Base-by-base conservation (phyloP, 2,113 vertebrate genomes). In the Planiliza haematocheilus region DNA sequence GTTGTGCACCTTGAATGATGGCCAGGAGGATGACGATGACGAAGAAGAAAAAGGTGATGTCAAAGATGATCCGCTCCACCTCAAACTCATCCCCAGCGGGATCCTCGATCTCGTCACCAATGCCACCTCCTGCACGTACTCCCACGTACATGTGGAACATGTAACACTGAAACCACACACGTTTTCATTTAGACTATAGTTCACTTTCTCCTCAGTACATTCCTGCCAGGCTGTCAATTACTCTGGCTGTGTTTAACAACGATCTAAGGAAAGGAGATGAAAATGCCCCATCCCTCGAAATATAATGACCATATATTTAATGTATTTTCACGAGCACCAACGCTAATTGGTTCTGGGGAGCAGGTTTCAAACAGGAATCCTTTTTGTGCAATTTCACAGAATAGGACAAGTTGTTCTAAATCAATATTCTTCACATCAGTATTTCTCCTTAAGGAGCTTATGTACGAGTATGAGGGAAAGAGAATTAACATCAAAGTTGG, bases 121-220 rank as follows among this genome's bases (percentile, higher is more conserved):
- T 99, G 30, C 97, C 97, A 1, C 97, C 97, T 4, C 97, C 97
- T 0, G 96, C 97, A 18, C 97, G 95, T 1, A 99, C 97, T 5
- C 97, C 97, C 57, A 97, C 97, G 0, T 99, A 98, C 97, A 99
- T 99, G 89, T 99, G 97, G 89, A 99, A 99, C 96, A 99, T 97
- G 60, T 99, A 99, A 88, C 97, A 99, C 97, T 99, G 38, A 83
- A 53, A 81, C n/a, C 70, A 48, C 43, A 57, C 1, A 59, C 12
- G 72, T 9, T 51, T 67, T 7, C 17, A 66, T 41, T 20, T 55
- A 20, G 52, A 53, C 4, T 37, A 14, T 37, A 65, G 55, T 16
- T 30, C 8, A 56, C 7, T 17, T 34, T 8, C 20, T 2, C 13
- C 30, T 48, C 11, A 68, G 58, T 49, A 13, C 48, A 50, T 20